A percentile compares a stretch with the other conserved stretches of the same genome.
phyloP scores from a whole-genome alignment of 2,888 invertebrate species.

The Acronicta psi region DNA sequence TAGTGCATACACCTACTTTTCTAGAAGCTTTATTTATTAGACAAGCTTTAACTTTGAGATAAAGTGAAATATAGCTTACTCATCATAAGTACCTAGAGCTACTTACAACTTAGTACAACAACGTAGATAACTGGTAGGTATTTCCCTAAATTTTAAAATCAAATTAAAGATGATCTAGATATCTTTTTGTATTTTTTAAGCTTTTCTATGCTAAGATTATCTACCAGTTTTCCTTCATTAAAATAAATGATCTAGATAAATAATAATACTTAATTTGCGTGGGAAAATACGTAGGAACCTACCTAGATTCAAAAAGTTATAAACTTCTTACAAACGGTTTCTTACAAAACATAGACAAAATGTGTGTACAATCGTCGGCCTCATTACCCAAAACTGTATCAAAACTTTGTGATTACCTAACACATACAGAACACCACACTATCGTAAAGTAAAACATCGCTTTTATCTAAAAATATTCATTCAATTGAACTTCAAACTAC shows the following conservation, averaged over 20 bases:
- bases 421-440: constrained; percentile 32
- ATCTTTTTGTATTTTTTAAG: too few relatives aligned
- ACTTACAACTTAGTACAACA: too few relatives aligned
- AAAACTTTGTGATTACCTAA: constrained; percentile 44
- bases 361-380: constrained; percentile 25
- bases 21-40: constrained; percentile 16
- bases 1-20: constrained; percentile 32
- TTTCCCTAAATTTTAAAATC: constrained; percentile 13
- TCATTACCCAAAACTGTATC: constrained; percentile 44
- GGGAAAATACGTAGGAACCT: constrained; percentile 19
- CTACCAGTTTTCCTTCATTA: too few relatives aligned
- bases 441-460: constrained; percentile 39
- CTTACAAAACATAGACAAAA: constrained; percentile 36
- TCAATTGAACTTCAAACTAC: constrained; percentile 26
- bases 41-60: constrained; percentile 19
- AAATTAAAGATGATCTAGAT: constrained; percentile 17
- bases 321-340: constrained; percentile 23
- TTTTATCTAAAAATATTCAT: constrained; percentile 58
- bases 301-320: constrained; percentile 11
- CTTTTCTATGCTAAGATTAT: too few relatives aligned
- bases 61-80: too few relatives aligned
- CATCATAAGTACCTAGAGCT: too few relatives aligned
- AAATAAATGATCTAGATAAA: constrained; percentile 18
- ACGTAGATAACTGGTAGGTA: too few relatives aligned
- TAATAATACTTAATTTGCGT: constrained; percentile 12